phyloP scores from a whole-genome alignment of 2,113 vertebrate genomes.

The Mustela lutreola region DNA sequence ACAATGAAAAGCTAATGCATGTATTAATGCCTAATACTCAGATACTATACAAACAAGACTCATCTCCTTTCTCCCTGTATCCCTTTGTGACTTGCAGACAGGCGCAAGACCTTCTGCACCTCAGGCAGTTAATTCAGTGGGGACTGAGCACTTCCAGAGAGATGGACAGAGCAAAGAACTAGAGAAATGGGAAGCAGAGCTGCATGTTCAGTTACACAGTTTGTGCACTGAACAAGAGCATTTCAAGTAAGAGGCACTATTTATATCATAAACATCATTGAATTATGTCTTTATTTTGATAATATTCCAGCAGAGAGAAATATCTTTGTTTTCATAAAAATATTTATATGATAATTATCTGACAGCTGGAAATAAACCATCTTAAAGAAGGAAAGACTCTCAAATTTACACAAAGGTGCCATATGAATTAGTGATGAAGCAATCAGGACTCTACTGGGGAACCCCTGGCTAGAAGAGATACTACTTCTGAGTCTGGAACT shows the following conservation, averaged over 20 bases:
- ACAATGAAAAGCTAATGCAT: neutral
- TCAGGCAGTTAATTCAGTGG: neutral
- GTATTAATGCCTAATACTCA: no score
- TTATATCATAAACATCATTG: neutral
- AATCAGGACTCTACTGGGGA: neutral
- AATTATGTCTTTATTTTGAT: neutral
- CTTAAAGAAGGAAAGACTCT: neutral
- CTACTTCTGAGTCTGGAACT: neutral
- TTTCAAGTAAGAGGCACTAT: neutral
- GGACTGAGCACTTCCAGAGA: neutral
- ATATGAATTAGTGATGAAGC: neutral
- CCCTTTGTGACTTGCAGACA: neutral
- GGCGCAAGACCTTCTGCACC: neutral
- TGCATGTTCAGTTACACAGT: neutral
- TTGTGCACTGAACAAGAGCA: neutral
- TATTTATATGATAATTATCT: constrained; percentile 4
- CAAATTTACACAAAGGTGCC: neutral
- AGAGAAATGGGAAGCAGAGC: neutral
- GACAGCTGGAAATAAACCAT: neutral
- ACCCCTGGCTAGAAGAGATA: neutral
- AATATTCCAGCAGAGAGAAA: neutral
- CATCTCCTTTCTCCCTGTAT: neutral
- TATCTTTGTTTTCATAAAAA: constrained; percentile 27
- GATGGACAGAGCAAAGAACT: no score
- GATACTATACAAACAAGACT: neutral